Conservation (phyloP, 2,113 vertebrate species). For the Silurus meridionalis region DNA sequence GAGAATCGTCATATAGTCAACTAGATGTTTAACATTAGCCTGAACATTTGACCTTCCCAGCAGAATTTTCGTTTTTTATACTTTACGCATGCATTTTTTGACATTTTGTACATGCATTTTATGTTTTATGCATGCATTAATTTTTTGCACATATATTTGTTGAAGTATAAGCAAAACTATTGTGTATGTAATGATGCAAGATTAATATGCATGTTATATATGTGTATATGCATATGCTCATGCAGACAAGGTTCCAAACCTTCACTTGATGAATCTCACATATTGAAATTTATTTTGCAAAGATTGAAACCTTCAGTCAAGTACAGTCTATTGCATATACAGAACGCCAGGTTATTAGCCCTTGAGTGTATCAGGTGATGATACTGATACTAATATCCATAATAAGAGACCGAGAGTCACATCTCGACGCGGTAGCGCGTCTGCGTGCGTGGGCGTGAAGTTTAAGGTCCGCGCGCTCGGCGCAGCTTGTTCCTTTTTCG, state of each 20-base stretch:
- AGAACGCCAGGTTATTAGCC: background rate
- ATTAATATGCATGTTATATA: background rate
- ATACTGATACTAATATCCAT: background rate
- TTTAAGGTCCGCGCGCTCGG: slow-evolving; percentile 69
- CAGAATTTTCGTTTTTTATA: background rate
- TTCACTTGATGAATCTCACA: background rate
- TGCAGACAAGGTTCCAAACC: background rate
- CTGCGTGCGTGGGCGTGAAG: slow-evolving; percentile 48
- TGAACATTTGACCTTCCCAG: background rate
- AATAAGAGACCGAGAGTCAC: background rate
- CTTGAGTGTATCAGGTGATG: background rate
- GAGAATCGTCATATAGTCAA: background rate
- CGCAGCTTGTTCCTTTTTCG: slow-evolving; percentile 67
- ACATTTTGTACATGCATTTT: background rate
- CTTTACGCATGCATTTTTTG: background rate
- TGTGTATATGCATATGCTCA: too few relatives aligned
- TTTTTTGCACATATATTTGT: background rate
- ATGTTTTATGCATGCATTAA: background rate
- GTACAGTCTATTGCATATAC: background rate
- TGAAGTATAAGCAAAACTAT: background rate
- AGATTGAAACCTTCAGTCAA: background rate
- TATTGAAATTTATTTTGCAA: background rate
- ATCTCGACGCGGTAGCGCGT: slow-evolving; percentile 16
- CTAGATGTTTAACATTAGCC: background rate
- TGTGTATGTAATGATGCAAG: background rate